Evolutionary conservation across 2,797 vertebrate species (phyloP).

Genomic region (Botia almorhae): DNA sequence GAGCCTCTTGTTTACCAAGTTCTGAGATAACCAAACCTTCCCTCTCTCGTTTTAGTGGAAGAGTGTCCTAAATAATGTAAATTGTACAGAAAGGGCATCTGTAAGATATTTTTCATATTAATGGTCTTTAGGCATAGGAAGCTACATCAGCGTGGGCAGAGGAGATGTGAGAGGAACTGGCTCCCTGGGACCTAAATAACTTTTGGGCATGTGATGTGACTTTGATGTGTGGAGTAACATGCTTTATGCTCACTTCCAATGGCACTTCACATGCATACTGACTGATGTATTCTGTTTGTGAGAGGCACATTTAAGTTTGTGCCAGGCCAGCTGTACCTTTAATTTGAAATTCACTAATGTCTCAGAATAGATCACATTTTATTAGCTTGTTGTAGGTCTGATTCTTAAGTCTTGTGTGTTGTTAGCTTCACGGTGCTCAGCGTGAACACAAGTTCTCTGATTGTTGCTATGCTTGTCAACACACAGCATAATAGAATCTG

Average conservation of each 20-base stretch:
- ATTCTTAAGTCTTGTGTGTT: constrained; percentile 59
- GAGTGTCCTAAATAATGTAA: constrained; percentile 75
- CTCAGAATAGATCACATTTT: constrained; percentile 71
- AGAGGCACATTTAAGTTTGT: constrained; percentile 65
- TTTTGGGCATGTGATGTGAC: constrained; percentile 74
- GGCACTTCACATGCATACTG: constrained; percentile 68
- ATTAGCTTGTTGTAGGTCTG: constrained; percentile 71
- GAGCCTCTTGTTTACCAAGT: constrained; percentile 72
- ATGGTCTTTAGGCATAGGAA: constrained; percentile 73
- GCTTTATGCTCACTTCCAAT: constrained; percentile 70
- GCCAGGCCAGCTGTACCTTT: constrained; percentile 80
- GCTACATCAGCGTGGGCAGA: constrained; percentile 64
- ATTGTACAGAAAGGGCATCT: no score
- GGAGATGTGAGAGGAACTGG: constrained; percentile 65
- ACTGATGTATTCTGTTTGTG: constrained; percentile 74
- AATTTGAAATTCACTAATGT: constrained; percentile 81
- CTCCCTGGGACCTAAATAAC: constrained; percentile 76
- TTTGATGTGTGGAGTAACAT: constrained; percentile 80
- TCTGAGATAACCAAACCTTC: constrained; percentile 67
- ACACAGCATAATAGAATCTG: constrained; percentile 71
- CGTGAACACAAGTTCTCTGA: constrained; percentile 71
- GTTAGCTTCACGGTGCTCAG: constrained; percentile 51
- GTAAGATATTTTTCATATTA: no score
- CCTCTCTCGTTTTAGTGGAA: constrained; percentile 54
- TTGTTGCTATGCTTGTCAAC: constrained; percentile 74